Evolutionary conservation across 1,140 invertebrate genomes (phyloP), one percentile per base, ranked within the genome.

Genomic region (Harpegnathos saltator): DNA sequence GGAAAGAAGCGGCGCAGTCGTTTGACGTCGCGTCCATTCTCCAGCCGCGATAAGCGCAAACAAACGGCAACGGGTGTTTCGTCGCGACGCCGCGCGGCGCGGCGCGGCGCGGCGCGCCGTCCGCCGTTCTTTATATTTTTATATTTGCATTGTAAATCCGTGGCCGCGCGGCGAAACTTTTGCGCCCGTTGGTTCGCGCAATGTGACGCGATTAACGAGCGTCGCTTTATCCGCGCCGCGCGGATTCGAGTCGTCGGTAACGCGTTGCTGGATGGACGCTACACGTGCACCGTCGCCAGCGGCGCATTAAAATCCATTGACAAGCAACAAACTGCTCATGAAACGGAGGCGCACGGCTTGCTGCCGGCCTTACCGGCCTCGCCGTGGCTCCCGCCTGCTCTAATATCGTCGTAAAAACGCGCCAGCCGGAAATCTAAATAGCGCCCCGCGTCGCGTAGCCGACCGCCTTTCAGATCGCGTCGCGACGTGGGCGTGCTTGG

Each of bases 241-340:
- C 26, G 54, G 54, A 78, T 56, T 9, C 38, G 52, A 54, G 61
- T 44, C 29, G 63, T n/a, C n/a, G n/a, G n/a, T n/a, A n/a, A n/a
- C n/a, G 17, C 7, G 29, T 24, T 22, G 50, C 48, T 68, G 59
- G 29, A 19, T n/a, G n/a, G n/a, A n/a, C n/a, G n/a, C n/a, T 59
- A 17, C 54, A n/a, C 54, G 14, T 19, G 72, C 78, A 62, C 71
- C 11, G 22, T 44, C 33, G 17, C 77, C n/a, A 29, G 71, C 48
- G 26, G 38, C 33, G 74, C 71, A 68, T 88, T 88, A 85, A 85
- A 88, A 85, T 88, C 62, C 86, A 83, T 88, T 88, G 85, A 88
- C 83, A 88, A 88, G 88, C 74, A 88, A 83, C 86, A 50, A 88
- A 88, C 59, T 85, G 61, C 77, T 88, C 88, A 88, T 88, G 86